A percentile compares a stretch with the other conserved stretches of the same genome.
phyloP scores from a whole-genome alignment of 2,113 vertebrate species.

The Thomomys bottae region DNA sequence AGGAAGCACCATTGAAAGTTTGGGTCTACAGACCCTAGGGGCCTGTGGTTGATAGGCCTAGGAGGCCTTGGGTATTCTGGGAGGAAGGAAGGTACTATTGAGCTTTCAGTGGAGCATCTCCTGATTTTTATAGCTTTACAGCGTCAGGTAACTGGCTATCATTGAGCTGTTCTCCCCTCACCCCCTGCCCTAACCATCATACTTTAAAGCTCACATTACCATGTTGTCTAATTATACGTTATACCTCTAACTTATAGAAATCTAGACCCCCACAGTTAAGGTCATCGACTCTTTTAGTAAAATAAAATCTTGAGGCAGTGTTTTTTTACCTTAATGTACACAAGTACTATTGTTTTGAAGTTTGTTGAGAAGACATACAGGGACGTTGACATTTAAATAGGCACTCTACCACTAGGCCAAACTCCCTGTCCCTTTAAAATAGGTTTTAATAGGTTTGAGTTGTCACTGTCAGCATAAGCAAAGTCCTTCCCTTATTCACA shows the following conservation, averaged over 20 bases:
- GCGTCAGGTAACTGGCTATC: neutral
- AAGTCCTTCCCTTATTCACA: slow-evolving; percentile 53
- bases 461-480: slow-evolving; percentile 74
- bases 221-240: neutral
- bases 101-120: neutral
- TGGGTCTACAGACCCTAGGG: neutral
- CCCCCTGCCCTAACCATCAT: neutral
- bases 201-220: neutral
- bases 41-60: neutral
- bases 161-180: neutral
- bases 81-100: neutral
- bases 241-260: neutral
- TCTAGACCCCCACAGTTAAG: neutral
- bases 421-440: slow-evolving; percentile 77
- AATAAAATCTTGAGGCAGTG: slow-evolving; percentile 53
- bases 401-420: too few species aligned
- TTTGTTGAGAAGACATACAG: slow-evolving; percentile 67
- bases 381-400: slow-evolving; percentile 69
- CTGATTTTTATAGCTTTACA: neutral
- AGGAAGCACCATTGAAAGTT: neutral
- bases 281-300: neutral
- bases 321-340: slow-evolving; percentile 75
- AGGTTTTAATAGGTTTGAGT: slow-evolving; percentile 68
- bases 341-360: slow-evolving; percentile 60
- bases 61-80: neutral